These are phyloP conservation scores for Acanthiza pusilla DNA, from an alignment of 2,797 vertebrate species.

Conservation along the genomic window DNA sequence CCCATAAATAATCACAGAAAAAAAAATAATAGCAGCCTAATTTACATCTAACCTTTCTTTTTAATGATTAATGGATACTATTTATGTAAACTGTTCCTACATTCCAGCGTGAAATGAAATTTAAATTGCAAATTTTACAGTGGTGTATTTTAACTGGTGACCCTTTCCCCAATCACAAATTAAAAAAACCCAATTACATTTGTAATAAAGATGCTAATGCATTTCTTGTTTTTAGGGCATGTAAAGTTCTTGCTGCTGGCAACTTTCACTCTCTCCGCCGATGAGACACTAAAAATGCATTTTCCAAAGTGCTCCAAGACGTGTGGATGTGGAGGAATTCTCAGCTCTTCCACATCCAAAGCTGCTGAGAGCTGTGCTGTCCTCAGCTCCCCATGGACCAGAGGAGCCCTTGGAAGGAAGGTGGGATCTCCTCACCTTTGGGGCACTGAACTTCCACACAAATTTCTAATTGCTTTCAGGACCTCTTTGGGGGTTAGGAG, in stretches of 20 bases:
- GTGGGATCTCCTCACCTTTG: background rate
- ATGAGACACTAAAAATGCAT: background rate
- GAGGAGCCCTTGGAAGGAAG: background rate
- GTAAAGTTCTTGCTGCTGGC: slow-evolving; percentile 40
- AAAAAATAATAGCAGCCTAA: slow-evolving; percentile 68
- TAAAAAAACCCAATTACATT: slow-evolving; percentile 74
- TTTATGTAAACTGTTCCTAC: slow-evolving; percentile 77
- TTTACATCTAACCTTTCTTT: slow-evolving; percentile 79
- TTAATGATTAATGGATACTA: slow-evolving; percentile 78
- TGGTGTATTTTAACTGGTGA: slow-evolving; percentile 74
- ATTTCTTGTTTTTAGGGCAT: slow-evolving; percentile 69
- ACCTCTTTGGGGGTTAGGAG: background rate
- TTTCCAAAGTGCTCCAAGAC: slow-evolving; percentile 8
- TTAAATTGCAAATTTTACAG: slow-evolving; percentile 81
- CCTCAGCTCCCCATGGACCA: background rate
- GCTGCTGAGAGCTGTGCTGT: fast-evolving
- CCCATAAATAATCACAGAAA: slow-evolving; percentile 68
- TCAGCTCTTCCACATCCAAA: background rate
- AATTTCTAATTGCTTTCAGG: background rate
- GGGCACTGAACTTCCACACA: background rate
- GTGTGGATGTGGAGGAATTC: background rate
- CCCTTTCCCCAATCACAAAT: slow-evolving; percentile 74
- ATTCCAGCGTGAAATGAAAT: slow-evolving; percentile 78
- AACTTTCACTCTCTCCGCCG: slow-evolving; percentile 31
- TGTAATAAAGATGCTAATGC: slow-evolving; percentile 81